Evolutionary conservation across 2,113 vertebrate genomes (phyloP).

Genomic region (Oreocharis arfaki): DNA sequence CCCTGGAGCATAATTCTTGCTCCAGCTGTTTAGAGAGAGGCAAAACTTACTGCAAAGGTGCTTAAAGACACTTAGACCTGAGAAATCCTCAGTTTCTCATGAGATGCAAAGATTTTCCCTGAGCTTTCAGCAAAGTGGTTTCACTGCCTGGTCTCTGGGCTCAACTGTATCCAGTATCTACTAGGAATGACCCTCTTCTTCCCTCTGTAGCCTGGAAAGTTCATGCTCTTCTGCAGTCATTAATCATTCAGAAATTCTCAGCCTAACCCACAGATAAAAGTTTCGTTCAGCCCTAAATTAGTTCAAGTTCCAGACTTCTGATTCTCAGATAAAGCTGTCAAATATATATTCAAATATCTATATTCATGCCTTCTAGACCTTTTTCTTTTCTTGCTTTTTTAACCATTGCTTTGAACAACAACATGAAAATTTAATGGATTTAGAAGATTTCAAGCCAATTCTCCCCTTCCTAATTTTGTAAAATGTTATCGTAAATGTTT

Average conservation of each 20-base stretch:
- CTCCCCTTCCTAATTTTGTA: conserved; percentile 58
- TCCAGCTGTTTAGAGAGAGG: neutral
- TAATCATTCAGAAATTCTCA: neutral
- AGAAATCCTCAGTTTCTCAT: neutral
- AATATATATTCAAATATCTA: neutral
- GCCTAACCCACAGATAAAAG: neutral
- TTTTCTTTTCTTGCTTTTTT: neutral
- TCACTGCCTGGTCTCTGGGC: neutral
- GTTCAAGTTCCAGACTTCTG: neutral
- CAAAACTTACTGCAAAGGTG: neutral
- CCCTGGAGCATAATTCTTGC: neutral
- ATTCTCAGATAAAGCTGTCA: conserved; percentile 6
- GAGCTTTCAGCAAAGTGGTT: neutral
- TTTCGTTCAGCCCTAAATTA: neutral
- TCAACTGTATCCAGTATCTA: neutral
- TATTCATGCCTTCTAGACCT: conserved; percentile 22
- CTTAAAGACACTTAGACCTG: neutral
- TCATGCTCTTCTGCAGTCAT: neutral
- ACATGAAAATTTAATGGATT: conserved; percentile 50
- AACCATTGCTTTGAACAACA: conserved; percentile 59
- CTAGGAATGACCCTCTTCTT: neutral
- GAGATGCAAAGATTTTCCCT: neutral
- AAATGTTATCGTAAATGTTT: conserved; percentile 57
- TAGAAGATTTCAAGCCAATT: conserved; percentile 56
- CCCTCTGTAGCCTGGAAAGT: neutral